A percentile compares a stretch with the other conserved stretches of the same genome.
phyloP scores from a whole-genome alignment of 1,140 invertebrate species.

The Drosophila micromelanica region DNA sequence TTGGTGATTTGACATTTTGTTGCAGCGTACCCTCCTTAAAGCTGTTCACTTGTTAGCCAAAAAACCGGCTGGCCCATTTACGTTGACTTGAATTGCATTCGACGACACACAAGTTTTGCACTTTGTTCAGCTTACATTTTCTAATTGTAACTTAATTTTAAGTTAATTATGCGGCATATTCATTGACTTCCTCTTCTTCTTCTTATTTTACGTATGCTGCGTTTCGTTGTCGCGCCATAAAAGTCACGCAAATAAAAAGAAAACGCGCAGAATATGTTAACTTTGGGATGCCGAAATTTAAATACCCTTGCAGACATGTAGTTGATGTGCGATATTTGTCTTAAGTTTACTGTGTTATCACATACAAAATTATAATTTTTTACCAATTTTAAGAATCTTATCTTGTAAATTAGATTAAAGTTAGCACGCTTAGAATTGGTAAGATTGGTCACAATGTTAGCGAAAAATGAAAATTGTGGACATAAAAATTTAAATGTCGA shows the following conservation, averaged over 20 bases:
- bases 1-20: constrained; percentile 65
- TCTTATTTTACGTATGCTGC: neutral
- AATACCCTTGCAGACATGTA: too few species aligned
- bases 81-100: constrained; percentile 8
- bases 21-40: constrained; percentile 18
- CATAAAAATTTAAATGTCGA: too few species aligned
- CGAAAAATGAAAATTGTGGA: too few species aligned
- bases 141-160: constrained; percentile 54
- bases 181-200: constrained; percentile 24
- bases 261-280: too few species aligned
- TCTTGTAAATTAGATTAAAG: too few species aligned
- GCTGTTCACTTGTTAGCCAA: neutral
- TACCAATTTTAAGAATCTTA: too few species aligned
- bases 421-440: too few species aligned
- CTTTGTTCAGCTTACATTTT: constrained; percentile 18
- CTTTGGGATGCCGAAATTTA: too few species aligned
- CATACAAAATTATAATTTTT: too few species aligned
- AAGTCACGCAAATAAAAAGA: constrained; percentile 46
- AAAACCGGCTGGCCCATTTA: constrained; percentile 26
- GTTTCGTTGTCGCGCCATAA: constrained; percentile 31
- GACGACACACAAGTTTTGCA: constrained; percentile 8
- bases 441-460: too few species aligned
- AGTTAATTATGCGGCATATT: constrained; percentile 29
- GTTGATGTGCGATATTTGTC: too few species aligned
- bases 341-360: too few species aligned